phyloP scores from a whole-genome alignment of 1,140 invertebrate species.

The Aphidius ervi region DNA sequence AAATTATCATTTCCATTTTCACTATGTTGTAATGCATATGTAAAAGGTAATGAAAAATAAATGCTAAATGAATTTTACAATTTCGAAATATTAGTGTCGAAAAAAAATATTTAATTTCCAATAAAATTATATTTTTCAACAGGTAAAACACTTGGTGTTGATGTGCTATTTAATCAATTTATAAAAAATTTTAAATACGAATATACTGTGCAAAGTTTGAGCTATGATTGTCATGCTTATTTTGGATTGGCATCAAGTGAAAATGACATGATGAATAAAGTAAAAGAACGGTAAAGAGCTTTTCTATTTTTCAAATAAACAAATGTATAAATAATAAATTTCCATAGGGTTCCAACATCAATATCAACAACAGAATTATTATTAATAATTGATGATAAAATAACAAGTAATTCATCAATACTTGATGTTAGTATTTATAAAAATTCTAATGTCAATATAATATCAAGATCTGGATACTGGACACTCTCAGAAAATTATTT shows the following conservation, averaged over 20 bases:
- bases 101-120: too few species aligned
- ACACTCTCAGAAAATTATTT: constrained; percentile 37
- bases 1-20: constrained; percentile 25
- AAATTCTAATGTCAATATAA: constrained; percentile 35
- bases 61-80: too few species aligned
- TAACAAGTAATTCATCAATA: constrained; percentile 29
- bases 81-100: too few species aligned
- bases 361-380: constrained; percentile 36
- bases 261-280: too few species aligned
- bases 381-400: constrained; percentile 29
- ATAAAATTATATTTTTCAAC: background rate
- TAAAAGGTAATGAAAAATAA: constrained; percentile 17
- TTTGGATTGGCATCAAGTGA: constrained; percentile 28
- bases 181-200: constrained; percentile 29
- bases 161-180: constrained; percentile 32
- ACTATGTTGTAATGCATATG: constrained; percentile 31
- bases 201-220: constrained; percentile 26
- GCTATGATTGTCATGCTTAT: constrained; percentile 30
- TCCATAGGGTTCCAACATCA: constrained; percentile 20
- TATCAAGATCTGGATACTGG: constrained; percentile 34
- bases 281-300: background rate
- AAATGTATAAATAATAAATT: background rate
- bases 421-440: constrained; percentile 34
- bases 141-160: constrained; percentile 18
- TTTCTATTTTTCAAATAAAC: background rate